These are phyloP conservation scores for Cricetomys ansorgei DNA, from an alignment of 2,113 vertebrate genomes.

Conservation along the genomic window DNA sequence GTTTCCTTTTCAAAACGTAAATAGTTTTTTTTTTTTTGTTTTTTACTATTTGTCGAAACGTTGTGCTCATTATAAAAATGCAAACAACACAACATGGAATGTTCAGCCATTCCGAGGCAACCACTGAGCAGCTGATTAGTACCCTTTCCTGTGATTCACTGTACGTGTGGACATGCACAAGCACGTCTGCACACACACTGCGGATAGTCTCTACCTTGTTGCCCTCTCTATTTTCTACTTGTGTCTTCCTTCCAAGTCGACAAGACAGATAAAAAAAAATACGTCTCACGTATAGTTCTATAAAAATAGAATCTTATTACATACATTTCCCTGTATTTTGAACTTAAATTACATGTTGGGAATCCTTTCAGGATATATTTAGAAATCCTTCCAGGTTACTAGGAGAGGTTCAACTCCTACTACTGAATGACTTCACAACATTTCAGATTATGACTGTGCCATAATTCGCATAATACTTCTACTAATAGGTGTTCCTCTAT, in stretches of 20 bases:
- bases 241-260: neutral
- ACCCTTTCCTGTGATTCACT: neutral
- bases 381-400: neutral
- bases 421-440: neutral
- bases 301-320: neutral
- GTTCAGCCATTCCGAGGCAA: neutral
- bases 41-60: conserved; percentile 12
- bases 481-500: neutral
- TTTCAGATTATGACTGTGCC: neutral
- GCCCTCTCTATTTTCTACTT: neutral
- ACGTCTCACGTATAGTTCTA: neutral
- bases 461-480: neutral
- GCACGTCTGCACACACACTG: neutral
- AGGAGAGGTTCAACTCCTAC: neutral
- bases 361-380: neutral
- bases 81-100: neutral
- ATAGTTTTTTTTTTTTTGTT: neutral
- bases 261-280: neutral
- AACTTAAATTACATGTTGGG: neutral
- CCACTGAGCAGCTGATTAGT: neutral
- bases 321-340: conserved; percentile 8
- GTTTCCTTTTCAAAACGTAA: neutral
- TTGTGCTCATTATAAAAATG: neutral
- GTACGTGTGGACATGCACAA: neutral
- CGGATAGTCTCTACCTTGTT: neutral